Conservation (phyloP, 2,113 vertebrate species). For the Tetrax tetrax region DNA sequence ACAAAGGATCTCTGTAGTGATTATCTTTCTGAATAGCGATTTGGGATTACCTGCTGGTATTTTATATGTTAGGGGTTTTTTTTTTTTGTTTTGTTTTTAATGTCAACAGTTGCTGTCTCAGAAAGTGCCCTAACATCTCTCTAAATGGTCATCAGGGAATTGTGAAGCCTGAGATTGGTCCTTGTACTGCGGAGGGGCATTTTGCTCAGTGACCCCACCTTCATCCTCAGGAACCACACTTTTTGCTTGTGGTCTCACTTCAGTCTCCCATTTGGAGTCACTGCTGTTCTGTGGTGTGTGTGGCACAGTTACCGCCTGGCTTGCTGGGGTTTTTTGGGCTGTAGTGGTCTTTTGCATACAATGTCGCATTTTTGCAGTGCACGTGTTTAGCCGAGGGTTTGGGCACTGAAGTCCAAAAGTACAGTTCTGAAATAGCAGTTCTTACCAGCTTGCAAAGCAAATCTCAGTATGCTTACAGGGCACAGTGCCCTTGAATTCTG, state of each 20-base stretch:
- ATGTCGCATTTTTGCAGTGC: accelerated
- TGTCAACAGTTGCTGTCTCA: neutral
- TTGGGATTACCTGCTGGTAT: neutral
- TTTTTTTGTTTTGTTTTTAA: neutral
- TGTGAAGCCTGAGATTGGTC: neutral
- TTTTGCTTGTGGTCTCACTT: neutral
- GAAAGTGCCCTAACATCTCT: neutral
- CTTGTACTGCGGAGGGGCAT: accelerated
- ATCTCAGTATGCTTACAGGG: neutral
- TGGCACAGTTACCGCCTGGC: neutral
- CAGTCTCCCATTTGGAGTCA: neutral
- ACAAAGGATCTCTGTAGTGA: neutral
- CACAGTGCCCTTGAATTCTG: neutral
- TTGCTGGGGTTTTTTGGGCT: neutral
- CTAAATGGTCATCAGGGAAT: neutral
- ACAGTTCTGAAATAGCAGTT: accelerated
- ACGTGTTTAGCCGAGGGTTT: neutral
- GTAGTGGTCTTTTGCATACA: neutral
- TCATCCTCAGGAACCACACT: neutral
- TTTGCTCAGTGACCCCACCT: neutral
- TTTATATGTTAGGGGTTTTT: neutral
- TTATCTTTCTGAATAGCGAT: neutral
- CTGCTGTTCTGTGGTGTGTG: neutral
- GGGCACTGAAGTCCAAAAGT: neutral
- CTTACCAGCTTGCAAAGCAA: neutral